Evolutionary conservation across 2,797 vertebrate species (phyloP), one percentile per base, ranked within the genome.

Genomic region (Galago senegalensis): DNA sequence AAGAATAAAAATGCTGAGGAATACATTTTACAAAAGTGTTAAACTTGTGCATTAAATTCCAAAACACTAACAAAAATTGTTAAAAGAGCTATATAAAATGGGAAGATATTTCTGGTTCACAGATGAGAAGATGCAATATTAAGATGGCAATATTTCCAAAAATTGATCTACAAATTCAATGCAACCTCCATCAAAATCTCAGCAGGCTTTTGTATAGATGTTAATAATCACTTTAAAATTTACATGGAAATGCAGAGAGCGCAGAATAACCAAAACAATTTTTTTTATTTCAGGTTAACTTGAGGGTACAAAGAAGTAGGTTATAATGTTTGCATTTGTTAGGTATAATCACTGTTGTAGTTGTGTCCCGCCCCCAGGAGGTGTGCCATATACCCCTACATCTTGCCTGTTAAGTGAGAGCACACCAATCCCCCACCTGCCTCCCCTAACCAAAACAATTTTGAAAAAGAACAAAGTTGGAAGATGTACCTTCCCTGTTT

Each of bases 21-120:
- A 91, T 80, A 91, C 46, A 60, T 79, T 87, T 34, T 79, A 56
- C 37, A 76, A 92, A 94, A 94, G n/a, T 94, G 2, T 27, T 77
- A 93, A 58, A 46, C 13, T 75, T 90, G 46, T 73, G 72, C 25
- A 46, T 27, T 82, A 91, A 76, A 83, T 7, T 77, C 85, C 5
- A 91, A 86, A 94, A 63, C 7, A 70, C 27, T 93, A 84, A 14
- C 58, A 40, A 75, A 91, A 87, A n/a, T 85, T 70, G 65, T 84
- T 76, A 10, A 94, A 83, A 96, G 13, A 87, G 43, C 46, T 81
- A 34, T 53, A 82, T 81, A 79, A 79, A 91, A 80, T 82, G 40
- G 25, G 76, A 43, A 69, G 31, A 61, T 29, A 90, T 43, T 95
- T 91, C 1, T 12, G 12, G n/a, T 90, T 93, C 27, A 84, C 31